Conservation (phyloP, 2,113 vertebrate species). For the Lepidiolamprologus cunningtoni region DNA sequence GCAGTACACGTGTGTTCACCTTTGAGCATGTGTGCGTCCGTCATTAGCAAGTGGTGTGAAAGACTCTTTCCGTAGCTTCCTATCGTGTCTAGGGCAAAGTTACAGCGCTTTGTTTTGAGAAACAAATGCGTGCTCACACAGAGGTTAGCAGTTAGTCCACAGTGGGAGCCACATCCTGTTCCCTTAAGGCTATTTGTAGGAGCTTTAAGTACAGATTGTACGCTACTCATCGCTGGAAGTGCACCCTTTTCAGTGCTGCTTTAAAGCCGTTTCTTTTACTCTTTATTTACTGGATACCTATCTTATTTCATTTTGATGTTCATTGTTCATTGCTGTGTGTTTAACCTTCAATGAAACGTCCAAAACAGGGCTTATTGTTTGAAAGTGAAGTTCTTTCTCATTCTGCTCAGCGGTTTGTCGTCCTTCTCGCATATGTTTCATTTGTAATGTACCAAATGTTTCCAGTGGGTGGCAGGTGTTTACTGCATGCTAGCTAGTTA, state of each 20-base stretch:
- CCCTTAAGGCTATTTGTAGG: background rate
- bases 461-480: background rate
- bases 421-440: background rate
- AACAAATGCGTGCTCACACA: background rate
- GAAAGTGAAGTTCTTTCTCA: background rate
- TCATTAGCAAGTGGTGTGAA: background rate
- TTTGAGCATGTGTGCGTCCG: background rate
- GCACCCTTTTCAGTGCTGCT: background rate
- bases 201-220: background rate
- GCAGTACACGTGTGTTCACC: slow-evolving; percentile 3
- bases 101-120: slow-evolving; percentile 1
- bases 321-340: background rate
- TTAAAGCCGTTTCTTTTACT: background rate
- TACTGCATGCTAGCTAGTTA: background rate
- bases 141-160: background rate
- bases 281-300: background rate
- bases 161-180: slow-evolving; percentile 30
- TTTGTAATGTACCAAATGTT: background rate
- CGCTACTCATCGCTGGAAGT: background rate
- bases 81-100: slow-evolving; percentile 24
- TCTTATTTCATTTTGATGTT: background rate
- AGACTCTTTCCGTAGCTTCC: slow-evolving; percentile 25
- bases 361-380: background rate
- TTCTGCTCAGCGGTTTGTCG: background rate
- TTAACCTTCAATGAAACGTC: background rate